Conservation (phyloP, 2,888 invertebrate species). For the Erannis defoliaria region DNA sequence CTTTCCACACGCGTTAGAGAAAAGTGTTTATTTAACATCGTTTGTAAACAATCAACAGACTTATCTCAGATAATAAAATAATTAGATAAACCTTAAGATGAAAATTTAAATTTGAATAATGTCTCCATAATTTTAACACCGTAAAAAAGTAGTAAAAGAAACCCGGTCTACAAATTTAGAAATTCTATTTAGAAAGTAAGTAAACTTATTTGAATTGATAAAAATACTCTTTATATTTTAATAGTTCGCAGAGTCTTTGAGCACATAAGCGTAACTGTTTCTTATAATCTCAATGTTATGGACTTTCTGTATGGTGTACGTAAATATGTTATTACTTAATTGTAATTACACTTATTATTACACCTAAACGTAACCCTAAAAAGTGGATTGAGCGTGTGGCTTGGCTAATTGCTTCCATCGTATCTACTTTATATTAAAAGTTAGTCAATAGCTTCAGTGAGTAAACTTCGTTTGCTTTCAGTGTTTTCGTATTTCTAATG, state of each 20-base stretch:
- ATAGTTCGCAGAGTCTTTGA: conserved; percentile 5
- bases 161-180: conserved; percentile 36
- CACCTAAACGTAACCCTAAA: neutral
- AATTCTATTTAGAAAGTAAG: conserved; percentile 42
- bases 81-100: conserved; percentile 1
- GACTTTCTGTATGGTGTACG: too few species aligned
- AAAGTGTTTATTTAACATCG: conserved; percentile 15
- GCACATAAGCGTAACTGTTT: too few species aligned
- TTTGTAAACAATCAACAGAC: conserved; percentile 15
- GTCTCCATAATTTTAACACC: conserved; percentile 11
- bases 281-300: too few species aligned
- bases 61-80: conserved; percentile 11
- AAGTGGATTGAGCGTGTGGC: neutral
- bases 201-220: conserved; percentile 28
- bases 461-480: conserved; percentile 8
- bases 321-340: too few species aligned
- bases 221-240: conserved; percentile 16
- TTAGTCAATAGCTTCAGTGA: neutral
- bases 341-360: too few species aligned
- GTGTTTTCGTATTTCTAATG: conserved; percentile 3
- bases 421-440: neutral
- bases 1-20: conserved; percentile 40
- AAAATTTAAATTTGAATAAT: conserved; percentile 2
- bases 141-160: conserved; percentile 29
- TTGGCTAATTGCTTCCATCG: neutral